Percentiles rank a stretch among this genome's conserved stretches.
phyloP scores from a whole-genome alignment of 1,140 invertebrate genomes.

The Drosophila pruinosa region DNA sequence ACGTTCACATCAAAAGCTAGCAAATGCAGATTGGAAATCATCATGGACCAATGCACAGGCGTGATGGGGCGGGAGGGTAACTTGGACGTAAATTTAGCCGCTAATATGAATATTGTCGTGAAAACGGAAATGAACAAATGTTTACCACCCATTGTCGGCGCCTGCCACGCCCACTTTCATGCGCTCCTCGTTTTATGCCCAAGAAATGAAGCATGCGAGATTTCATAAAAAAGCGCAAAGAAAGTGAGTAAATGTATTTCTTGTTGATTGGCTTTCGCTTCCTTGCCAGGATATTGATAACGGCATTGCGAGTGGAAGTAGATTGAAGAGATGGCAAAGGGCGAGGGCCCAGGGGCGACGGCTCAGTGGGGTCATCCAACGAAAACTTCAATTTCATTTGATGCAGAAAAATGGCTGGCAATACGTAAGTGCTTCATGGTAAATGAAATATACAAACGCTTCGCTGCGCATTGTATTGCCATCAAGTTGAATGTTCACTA shows the following conservation, averaged over 20 bases:
- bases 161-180: conserved; percentile 11
- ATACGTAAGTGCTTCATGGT: conserved; percentile 74
- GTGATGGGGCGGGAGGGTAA: conserved; percentile 32
- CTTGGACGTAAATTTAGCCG: conserved; percentile 68
- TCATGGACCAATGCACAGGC: conserved; percentile 60
- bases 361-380: conserved; percentile 6
- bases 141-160: conserved; percentile 26
- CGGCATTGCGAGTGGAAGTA: conserved; percentile 20
- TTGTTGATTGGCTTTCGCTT: conserved; percentile 71
- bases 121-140: conserved; percentile 75
- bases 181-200: conserved; percentile 28
- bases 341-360: background rate
- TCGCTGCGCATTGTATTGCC: conserved; percentile 57
- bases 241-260: conserved; percentile 74
- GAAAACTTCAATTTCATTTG: conserved; percentile 76
- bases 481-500: conserved; percentile 21
- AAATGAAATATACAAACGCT: conserved; percentile 80
- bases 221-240: conserved; percentile 68
- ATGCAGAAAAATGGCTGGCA: conserved; percentile 79
- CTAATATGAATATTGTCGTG: conserved; percentile 80
- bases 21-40: conserved; percentile 57
- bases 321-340: background rate
- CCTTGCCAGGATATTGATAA: conserved; percentile 66
- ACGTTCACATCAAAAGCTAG: conserved; percentile 28
- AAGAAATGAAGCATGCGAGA: conserved; percentile 72